Evolutionary conservation across 2,797 vertebrate species (phyloP).

Genomic region (Heterohyrax brucei): DNA sequence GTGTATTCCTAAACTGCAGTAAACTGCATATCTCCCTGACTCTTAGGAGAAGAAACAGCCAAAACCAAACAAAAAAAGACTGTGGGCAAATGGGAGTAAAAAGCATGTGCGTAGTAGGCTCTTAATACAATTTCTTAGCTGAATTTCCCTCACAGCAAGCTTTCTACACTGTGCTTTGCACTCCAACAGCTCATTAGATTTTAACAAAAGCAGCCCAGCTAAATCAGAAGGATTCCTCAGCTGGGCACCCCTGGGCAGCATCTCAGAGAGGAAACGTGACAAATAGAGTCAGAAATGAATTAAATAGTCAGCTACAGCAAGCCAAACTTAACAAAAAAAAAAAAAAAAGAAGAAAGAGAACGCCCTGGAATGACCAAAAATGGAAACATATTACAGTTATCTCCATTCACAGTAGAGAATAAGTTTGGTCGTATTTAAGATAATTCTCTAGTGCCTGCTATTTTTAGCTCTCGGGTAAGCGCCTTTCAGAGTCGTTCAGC

Average conservation of each 20-base stretch:
- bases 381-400: constrained; percentile 93
- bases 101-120: constrained; percentile 64
- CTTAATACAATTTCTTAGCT: constrained; percentile 1
- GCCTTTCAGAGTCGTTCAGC: constrained; percentile 96
- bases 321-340: constrained; percentile 85
- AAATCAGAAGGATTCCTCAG: constrained; percentile 87
- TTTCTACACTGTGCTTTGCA: constrained; percentile 79
- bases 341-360: constrained; percentile 69
- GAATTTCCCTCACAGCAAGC: constrained; percentile 82
- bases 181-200: constrained; percentile 86
- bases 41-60: constrained; percentile 62
- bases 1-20: constrained; percentile 71
- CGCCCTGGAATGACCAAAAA: constrained; percentile 91
- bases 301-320: constrained; percentile 91
- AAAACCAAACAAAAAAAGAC: background rate
- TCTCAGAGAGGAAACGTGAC: constrained; percentile 89
- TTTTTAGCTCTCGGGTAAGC: constrained; percentile 98
- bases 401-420: constrained; percentile 92
- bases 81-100: background rate
- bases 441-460: constrained; percentile 95
- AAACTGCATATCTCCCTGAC: constrained; percentile 73
- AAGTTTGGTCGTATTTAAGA: constrained; percentile 94
- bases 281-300: constrained; percentile 91
- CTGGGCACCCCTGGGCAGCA: constrained; percentile 83
- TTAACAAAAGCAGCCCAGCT: constrained; percentile 87